Evolutionary conservation across 2,113 vertebrate genomes (phyloP).

Genomic region (Microtus richardsoni): DNA sequence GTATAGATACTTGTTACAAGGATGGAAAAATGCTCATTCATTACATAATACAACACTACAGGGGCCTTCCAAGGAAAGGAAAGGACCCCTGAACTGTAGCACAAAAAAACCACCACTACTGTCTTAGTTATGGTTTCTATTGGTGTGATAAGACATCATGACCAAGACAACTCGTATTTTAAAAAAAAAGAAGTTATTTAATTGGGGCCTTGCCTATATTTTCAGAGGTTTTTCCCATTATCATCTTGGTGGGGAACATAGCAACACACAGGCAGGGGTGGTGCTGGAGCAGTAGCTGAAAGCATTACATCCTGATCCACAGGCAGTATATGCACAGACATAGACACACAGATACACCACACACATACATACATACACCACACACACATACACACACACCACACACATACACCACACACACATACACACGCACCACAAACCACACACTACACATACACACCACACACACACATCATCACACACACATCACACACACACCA

Average conservation of each 20-base stretch:
- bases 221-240: background rate
- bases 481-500: no score
- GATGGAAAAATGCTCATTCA: background rate
- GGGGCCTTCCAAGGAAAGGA: no score
- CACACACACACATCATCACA: no score
- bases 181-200: background rate
- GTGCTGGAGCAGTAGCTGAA: background rate
- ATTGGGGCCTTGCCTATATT: background rate
- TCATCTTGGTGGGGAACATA: background rate
- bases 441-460: no score
- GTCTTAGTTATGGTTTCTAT: background rate
- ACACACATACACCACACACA: no score
- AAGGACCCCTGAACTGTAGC: background rate
- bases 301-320: background rate
- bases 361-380: no score
- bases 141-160: background rate
- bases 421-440: no score
- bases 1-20: background rate
- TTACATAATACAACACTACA: background rate
- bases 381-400: no score
- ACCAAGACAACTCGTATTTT: background rate
- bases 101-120: background rate
- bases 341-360: no score
- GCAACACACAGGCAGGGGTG: background rate
- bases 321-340: no score